A percentile compares a stretch with the other conserved stretches of the same genome.
phyloP scores from a whole-genome alignment of 2,797 vertebrate species.

The Phoxinus dragarum region DNA sequence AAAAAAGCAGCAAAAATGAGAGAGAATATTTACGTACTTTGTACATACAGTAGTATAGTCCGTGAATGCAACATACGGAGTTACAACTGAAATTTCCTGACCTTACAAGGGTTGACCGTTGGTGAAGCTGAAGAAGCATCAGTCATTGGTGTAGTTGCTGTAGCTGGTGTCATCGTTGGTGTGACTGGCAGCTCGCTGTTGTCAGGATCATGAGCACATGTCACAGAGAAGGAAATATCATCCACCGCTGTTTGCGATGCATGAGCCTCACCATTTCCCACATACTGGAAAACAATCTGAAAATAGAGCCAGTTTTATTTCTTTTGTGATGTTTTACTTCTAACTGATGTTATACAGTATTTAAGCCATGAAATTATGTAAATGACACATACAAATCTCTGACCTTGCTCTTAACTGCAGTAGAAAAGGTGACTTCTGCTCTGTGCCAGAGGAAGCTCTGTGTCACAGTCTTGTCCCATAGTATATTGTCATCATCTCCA shows the following conservation, averaged over 20 bases:
- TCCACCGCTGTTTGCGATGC: slow-evolving; percentile 73
- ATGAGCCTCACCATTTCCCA: slow-evolving; percentile 36
- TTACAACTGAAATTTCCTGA: slow-evolving; percentile 47
- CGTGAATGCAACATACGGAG: neutral
- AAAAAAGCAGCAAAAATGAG: neutral
- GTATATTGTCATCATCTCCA: slow-evolving; percentile 64
- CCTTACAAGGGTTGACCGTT: slow-evolving; percentile 69
- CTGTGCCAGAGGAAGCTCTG: slow-evolving; percentile 75
- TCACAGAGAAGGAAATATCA: slow-evolving; percentile 76
- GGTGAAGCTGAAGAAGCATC: slow-evolving; percentile 48
- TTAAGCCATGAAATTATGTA: neutral
- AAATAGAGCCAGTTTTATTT: slow-evolving; percentile 1
- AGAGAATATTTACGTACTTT: neutral
- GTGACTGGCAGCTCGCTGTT: slow-evolving; percentile 72
- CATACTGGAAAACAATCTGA: slow-evolving; percentile 75
- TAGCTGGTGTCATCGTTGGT: slow-evolving; percentile 30
- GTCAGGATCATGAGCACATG: slow-evolving; percentile 73
- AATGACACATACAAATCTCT: slow-evolving; percentile 16
- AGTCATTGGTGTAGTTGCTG: slow-evolving; percentile 40
- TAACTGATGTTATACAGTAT: neutral
- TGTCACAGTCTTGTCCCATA: slow-evolving; percentile 67
- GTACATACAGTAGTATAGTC: neutral
- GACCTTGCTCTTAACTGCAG: slow-evolving; percentile 74
- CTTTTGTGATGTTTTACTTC: neutral
- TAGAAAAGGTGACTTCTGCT: slow-evolving; percentile 72